Base-by-base conservation (phyloP, 1,140 invertebrate species). In the Rhopalosiphum padi region DNA sequence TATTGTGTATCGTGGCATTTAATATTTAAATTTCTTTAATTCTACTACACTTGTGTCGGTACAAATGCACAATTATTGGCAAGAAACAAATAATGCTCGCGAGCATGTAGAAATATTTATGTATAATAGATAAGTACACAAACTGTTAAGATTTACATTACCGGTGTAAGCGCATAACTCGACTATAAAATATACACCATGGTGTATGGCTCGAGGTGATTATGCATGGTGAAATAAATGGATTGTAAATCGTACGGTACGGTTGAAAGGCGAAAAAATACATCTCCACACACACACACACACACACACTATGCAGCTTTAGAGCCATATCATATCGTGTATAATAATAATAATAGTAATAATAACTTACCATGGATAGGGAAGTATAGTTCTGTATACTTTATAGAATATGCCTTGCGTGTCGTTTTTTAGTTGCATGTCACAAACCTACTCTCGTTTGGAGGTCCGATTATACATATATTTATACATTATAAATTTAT, bases 361-460 rank as follows among this genome's bases (percentile, higher is more conserved):
- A 88, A 82, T 83, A 91, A 51, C 48, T 51, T 77, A 46, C 35
- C n/a, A 21, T 35, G 43, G 30, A 46, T 91, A 48, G 30, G 43
- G 90, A 46, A 77, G 68, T 60, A 82, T 60, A 82, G n/a, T 89
- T 89, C 48, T 89, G 23, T 91, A 35, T 77, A 46, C 30, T 91
- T 91, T 91, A 91, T 91, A 83, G 90, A 30, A 41, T 35, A 68
- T 77, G n/a, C 43, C 68, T 91, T 46, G 90, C 90, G 90, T 91
- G 90, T 46, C 60, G 68, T 68, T 91, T 91, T 91, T 22, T 46
- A 21, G 18, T 91, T 91, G 90, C 90, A 91, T 91, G 90, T 91
- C 90, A 91, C 90, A 91, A 83, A 91, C 68, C 68, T 83, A 91
- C 90, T 91, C 43, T 91, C n/a, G 68, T 91, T 91, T 91, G 43